Percentiles rank a stretch among this genome's conserved stretches.
These are phyloP conservation scores for Eremophila alpestris DNA, from an alignment of 2,797 vertebrate species.

Conservation along the genomic window DNA sequence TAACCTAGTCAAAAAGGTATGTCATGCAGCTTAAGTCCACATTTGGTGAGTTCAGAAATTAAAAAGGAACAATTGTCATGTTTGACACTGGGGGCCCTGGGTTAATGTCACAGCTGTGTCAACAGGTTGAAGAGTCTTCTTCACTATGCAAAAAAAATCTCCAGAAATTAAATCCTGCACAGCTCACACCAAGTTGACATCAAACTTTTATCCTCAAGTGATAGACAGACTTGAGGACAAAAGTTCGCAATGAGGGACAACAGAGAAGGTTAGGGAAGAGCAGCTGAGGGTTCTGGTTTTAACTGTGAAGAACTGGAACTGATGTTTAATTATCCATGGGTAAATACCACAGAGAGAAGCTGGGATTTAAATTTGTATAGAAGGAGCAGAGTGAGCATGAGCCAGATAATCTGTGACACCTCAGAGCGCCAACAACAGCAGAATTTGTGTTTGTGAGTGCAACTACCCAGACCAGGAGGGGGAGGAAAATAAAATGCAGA, in stretches of 20 bases:
- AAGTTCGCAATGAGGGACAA: not conserved
- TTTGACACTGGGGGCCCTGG: not conserved
- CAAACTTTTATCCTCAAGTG: not conserved
- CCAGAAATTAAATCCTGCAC: not conserved
- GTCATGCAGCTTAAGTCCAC: not conserved
- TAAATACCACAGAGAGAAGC: conserved; percentile 10
- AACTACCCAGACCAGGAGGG: not conserved
- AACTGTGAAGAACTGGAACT: not conserved
- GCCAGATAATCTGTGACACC: not conserved
- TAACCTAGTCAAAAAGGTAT: not conserved
- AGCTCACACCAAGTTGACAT: not conserved
- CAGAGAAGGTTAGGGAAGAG: not conserved
- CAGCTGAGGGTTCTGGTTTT: not conserved
- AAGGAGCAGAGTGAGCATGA: not conserved
- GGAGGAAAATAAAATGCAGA: not conserved
- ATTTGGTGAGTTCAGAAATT: not conserved
- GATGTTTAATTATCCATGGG: conserved; percentile 13
- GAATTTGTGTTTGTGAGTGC: not conserved
- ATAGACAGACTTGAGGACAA: not conserved
- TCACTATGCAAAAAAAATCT: not conserved
- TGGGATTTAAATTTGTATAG: not conserved
- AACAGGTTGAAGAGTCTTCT: not conserved
- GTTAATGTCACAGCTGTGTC: not conserved
- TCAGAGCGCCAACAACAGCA: fast-evolving
- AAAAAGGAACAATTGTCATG: not conserved